Evolutionary conservation across 2,797 vertebrate species (phyloP), one percentile per base, ranked within the genome.

Genomic region (Dicrostonyx torquatus): DNA sequence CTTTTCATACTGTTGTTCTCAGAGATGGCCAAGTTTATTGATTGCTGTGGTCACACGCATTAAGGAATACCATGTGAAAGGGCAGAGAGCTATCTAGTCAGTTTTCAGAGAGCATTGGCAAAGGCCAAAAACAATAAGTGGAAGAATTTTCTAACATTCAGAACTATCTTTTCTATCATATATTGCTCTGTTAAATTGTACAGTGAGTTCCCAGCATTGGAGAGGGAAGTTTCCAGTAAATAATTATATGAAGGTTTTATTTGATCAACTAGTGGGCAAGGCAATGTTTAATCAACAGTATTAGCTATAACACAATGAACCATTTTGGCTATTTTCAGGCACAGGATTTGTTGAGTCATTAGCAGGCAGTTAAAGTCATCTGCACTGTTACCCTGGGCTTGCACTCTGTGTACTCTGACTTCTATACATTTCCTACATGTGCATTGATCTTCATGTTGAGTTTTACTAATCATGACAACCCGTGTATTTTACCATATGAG

Each of bases 361-460:
- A 37, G 48, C 76, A 66, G 34, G 55, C 0, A 53, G 48, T 62
- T 70, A 40, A 70, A 82, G 8, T 79, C 78, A 22, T 9, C 3
- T 37, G 58, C 29, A 85, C 9, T 66, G 37, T 93, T 89, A 43
- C 24, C 1, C 40, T 88, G 79, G 24, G 6, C 50, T 85, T 40
- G 34, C 5, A 58, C 48, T 55, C 68, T 89, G 78, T 37, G 17
- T 95, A 31, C n/a, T 50, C 20, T 70, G 48, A 45, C 34, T 48
- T 91, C 83, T 75, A 93, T 45, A 92, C 77, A 91, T 93, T 50
- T 55, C 73, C 4, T 53, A 84, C 6, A 24, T 45, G 26, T 31
- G 10, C 66, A 87, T 86, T 87, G 50, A 93, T 89, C 84, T 90
- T 90, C 86, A 77, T 66, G 89, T 78, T 86, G 70, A 93, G 64